Conservation (phyloP, 64 coral and sea anemone genomes). For the Montipora efflorescens region DNA sequence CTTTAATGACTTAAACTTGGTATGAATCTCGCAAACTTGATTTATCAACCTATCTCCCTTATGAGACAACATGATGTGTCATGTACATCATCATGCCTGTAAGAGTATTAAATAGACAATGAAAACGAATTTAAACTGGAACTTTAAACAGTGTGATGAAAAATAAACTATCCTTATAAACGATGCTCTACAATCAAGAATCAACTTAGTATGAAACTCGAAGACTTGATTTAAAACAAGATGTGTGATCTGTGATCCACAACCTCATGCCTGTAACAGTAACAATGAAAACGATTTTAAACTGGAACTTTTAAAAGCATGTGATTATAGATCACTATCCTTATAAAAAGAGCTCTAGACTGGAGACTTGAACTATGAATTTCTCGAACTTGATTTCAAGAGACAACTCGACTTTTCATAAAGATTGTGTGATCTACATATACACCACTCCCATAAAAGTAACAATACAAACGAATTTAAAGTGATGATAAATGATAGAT, state of each 20-base stretch:
- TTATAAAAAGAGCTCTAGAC: no score
- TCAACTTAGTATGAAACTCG: not conserved
- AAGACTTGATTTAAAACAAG: no score
- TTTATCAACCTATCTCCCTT: not conserved
- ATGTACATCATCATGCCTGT: slow-evolving; percentile 4
- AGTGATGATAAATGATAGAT: not conserved
- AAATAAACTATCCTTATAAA: not conserved
- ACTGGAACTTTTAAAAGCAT: no score
- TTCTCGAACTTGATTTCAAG: no score
- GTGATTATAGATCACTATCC: no score
- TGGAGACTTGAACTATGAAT: no score
- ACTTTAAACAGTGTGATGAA: not conserved
- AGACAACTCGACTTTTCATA: no score
- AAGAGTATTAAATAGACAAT: not conserved
- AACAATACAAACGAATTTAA: not conserved
- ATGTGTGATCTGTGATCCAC: no score
- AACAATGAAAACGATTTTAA: no score
- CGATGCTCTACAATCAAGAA: not conserved
- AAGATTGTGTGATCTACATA: no score
- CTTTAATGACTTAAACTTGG: not conserved
- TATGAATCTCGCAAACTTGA: not conserved
- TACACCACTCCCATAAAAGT: no score
- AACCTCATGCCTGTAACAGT: no score
- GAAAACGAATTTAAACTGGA: not conserved
- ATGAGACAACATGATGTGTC: slow-evolving; percentile 4